Conservation (phyloP, 2,797 vertebrate species). For the Lates japonicus region DNA sequence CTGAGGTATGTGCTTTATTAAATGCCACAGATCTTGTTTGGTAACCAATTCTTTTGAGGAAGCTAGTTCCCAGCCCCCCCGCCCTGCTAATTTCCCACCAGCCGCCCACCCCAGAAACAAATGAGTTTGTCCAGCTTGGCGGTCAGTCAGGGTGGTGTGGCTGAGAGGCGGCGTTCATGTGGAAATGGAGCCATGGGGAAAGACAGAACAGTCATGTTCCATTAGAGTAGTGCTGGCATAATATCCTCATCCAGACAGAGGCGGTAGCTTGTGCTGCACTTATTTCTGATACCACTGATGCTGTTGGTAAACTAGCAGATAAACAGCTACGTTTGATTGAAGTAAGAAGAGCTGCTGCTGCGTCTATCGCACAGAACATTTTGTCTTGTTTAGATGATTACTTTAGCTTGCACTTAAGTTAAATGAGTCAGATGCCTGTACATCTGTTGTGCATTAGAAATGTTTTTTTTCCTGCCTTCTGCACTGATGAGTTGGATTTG, state of each 20-base stretch:
- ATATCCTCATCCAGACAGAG: conserved; percentile 56
- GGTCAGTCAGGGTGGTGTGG: conserved; percentile 52
- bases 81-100: conserved; percentile 27
- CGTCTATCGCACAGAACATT: conserved; percentile 42
- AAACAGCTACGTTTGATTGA: conserved; percentile 52
- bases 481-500: conserved; percentile 26
- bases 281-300: conserved; percentile 53
- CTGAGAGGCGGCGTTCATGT: conserved; percentile 56
- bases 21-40: conserved; percentile 43
- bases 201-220: conserved; percentile 69
- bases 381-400: conserved; percentile 67
- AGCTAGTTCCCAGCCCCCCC: conserved; percentile 27
- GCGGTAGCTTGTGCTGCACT: conserved; percentile 40
- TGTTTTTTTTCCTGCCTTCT: conserved; percentile 39
- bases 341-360: conserved; percentile 29
- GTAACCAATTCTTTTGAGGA: conserved; percentile 36
- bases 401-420: conserved; percentile 43
- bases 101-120: conserved; percentile 40
- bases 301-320: conserved; percentile 53
- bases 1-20: conserved; percentile 52
- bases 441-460: conserved; percentile 64
- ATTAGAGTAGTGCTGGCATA: conserved; percentile 63
- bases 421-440: conserved; percentile 58
- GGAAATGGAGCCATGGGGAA: conserved; percentile 67
- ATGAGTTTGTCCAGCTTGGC: conserved; percentile 54